Conservation (phyloP, 2,797 vertebrate genomes). For the Triplophysa bombifrons region DNA sequence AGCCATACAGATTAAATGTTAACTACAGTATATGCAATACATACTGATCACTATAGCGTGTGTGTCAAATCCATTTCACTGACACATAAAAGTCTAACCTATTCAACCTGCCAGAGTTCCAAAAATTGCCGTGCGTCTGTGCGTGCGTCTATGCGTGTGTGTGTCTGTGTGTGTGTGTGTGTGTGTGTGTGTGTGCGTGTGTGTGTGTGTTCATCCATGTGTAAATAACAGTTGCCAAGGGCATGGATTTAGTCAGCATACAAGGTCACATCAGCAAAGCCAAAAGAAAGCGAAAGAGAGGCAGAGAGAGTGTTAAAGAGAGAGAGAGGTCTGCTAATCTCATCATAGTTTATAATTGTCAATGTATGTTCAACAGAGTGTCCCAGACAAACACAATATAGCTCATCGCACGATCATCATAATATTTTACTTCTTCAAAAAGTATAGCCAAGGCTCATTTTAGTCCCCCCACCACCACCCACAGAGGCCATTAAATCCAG, state of each 20-base stretch:
- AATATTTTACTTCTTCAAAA: slow-evolving; percentile 39
- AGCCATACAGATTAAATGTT: no score
- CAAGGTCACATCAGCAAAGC: slow-evolving; percentile 48
- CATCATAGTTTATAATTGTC: slow-evolving; percentile 40
- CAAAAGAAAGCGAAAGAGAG: slow-evolving; percentile 13
- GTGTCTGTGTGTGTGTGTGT: slow-evolving; percentile 43
- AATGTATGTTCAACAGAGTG: slow-evolving; percentile 38
- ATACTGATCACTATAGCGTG: neutral
- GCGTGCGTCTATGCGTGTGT: slow-evolving; percentile 15
- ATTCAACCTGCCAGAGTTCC: slow-evolving; percentile 37
- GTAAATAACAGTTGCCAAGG: slow-evolving; percentile 58
- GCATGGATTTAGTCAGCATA: slow-evolving; percentile 57
- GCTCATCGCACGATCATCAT: slow-evolving; percentile 24
- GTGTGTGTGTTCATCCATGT: slow-evolving; percentile 61
- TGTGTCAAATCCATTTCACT: slow-evolving; percentile 12
- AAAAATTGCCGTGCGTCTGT: slow-evolving; percentile 36
- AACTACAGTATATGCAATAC: neutral
- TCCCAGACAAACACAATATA: slow-evolving; percentile 38
- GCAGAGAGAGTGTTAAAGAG: neutral
- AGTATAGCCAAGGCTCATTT: neutral
- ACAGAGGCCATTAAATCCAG: slow-evolving; percentile 38
- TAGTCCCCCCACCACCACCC: neutral
- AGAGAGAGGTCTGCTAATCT: slow-evolving; percentile 25
- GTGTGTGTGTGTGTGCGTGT: slow-evolving; percentile 47
- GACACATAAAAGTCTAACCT: slow-evolving; percentile 25